Conservation (phyloP, 2,888 invertebrate genomes). For the Arctia plantaginis region DNA sequence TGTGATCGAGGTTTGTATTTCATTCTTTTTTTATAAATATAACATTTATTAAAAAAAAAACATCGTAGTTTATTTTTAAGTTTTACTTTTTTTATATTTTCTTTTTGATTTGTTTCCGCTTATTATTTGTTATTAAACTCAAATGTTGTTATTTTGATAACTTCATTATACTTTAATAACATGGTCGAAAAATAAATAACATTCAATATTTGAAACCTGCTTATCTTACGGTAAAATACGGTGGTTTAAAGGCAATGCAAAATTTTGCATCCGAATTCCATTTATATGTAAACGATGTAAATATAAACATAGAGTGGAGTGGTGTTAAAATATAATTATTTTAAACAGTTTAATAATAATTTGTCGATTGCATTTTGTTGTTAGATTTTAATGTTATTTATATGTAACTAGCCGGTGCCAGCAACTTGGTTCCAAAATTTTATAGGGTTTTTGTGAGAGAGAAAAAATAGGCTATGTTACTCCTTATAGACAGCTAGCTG, state of each 20-base stretch:
- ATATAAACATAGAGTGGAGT: not conserved
- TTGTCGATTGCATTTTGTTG: too few relatives aligned
- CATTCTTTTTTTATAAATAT: constrained; percentile 1
- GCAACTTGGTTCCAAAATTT: too few relatives aligned
- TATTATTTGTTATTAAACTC: not conserved
- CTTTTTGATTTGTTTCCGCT: not conserved
- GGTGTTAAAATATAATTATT: too few relatives aligned
- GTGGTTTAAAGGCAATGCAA: not conserved
- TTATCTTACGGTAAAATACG: not conserved
- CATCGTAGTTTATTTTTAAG: not conserved
- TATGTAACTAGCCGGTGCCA: too few relatives aligned
- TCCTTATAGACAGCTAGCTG: too few relatives aligned
- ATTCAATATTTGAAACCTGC: not conserved
- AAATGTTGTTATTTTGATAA: not conserved
- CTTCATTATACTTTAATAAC: not conserved
- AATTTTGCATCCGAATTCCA: not conserved
- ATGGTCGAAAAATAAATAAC: not conserved
- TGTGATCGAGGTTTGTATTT: constrained; percentile 42
- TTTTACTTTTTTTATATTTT: not conserved
- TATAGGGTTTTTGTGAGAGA: too few relatives aligned
- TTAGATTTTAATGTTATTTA: too few relatives aligned
- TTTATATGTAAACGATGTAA: not conserved
- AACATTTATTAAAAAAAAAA: too few relatives aligned
- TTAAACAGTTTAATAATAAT: too few relatives aligned
- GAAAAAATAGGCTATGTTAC: too few relatives aligned